Evolutionary conservation across 2,888 invertebrate genomes (phyloP), one percentile per base, ranked within the genome.

Genomic region (Eumerus sabulonum): DNA sequence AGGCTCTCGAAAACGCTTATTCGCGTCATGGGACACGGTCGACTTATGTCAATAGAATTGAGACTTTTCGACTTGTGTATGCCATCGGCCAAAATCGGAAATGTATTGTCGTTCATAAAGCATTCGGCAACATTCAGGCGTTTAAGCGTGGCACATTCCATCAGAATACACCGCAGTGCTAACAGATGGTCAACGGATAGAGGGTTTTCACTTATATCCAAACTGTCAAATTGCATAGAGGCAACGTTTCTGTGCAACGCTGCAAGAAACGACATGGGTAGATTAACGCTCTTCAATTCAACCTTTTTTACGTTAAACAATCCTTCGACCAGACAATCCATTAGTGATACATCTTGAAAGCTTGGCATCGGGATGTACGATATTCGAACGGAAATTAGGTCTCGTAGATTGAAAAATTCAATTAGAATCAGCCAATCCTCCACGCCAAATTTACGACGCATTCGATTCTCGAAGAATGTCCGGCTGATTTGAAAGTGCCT

Each of bases 41-140:
- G 84, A 36, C 84, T 86, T 44, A 85, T 83, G 59, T 85, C 81
- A 1, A 89, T 63, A 1, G 63, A 64, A 0, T 68, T 62, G 35
- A 89, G 40, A 1, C 82, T 81, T 1, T 38, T 38, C 1, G 87
- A 88, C 35, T 87, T 86, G 40, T 86, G 47, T 1, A 89, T 82
- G 0, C 86, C 89, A 82, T 88, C 88, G 0, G 87, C 89, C 3
- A 89, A 38, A 1, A 84, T 57, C 2, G 86, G 84, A 53, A 88
- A 88, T 27, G 84, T 85, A n/a, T 83, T 85, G 59, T 87, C 87
- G 44, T 81, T 85, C 12, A 89, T 57, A 14, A 64, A 77, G 63
- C 88, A 88, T 27, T 77, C 62, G 40, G 76, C 81, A 0, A 86
- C 83, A 67, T 85, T 83, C 0, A 88, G 77, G 1, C 56, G 40